A percentile compares a stretch with the other conserved stretches of the same genome.
phyloP scores from a whole-genome alignment of 1,140 invertebrate species.

The Ctenoplectra terminalis region DNA sequence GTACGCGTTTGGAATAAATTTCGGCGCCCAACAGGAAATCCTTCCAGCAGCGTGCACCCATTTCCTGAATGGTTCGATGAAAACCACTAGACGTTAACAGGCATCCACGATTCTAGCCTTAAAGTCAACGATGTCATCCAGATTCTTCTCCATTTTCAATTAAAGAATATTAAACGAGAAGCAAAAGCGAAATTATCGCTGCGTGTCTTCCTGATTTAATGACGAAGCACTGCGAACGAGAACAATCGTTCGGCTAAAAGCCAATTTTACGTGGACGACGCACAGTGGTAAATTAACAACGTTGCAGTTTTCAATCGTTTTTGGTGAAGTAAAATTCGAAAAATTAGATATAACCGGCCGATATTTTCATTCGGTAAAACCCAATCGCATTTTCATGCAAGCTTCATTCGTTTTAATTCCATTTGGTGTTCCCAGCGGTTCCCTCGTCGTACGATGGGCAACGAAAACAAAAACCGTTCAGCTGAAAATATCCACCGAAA shows the following conservation, averaged over 20 bases:
- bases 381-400: conserved; percentile 1
- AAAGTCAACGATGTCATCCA: no score
- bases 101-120: neutral
- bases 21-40: conserved; percentile 34
- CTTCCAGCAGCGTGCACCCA: conserved; percentile 38
- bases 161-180: no score
- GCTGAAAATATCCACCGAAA: neutral
- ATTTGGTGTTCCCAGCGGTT: neutral
- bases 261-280: neutral
- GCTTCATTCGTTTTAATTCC: conserved; percentile 13
- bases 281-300: neutral
- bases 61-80: conserved; percentile 48
- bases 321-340: neutral
- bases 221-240: neutral
- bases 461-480: neutral
- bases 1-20: conserved; percentile 64
- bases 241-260: neutral
- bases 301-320: no score
- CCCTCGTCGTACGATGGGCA: neutral
- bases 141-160: neutral
- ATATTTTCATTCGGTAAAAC: conserved; percentile 13
- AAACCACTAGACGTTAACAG: neutral
- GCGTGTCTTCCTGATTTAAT: neutral
- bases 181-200: neutral
- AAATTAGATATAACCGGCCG: neutral